Base-by-base conservation (phyloP, 2,888 invertebrate species). In the Germaria angustata region DNA sequence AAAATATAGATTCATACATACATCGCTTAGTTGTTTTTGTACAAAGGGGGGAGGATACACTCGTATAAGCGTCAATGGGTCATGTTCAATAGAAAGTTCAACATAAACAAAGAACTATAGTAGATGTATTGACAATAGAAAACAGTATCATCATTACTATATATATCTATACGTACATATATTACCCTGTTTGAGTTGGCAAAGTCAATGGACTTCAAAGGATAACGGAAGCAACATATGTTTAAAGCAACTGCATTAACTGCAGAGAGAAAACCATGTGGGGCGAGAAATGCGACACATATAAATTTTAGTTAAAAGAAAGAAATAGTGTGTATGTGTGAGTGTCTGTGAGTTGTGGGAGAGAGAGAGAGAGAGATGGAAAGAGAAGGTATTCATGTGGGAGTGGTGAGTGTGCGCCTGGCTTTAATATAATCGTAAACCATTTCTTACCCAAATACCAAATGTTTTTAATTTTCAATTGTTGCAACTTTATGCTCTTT, bases 121-220 rank as follows among this genome's bases (percentile, higher is more conserved):
- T n/a, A 63, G 2, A 51, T 51, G 11, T 24, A 63, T 49, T 32
- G 28, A 59, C 41, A 63, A 78, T 15, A 11, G 3, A 24, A 46
- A 8, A 8, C 39, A 49, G 53, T 17, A 36, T 13, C 41, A 51
- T 20, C 41, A 66, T 39, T 49, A 49, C 49, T 59, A 46, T 11
- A 11, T 28, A 36, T 36, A 11, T 36, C 1, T 9, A 2, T n/a
- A 28, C 13, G 1, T 39, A 39, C 39, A 1, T 53, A 9, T 22
- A 49, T 61, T 44, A 34, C 44, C 13, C 53, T 63, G 55, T 15
- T 51, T 22, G 41, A 51, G 22, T 9, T 51, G 22, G 15, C 69
- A 82, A 82, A 75, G 82, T 82, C 82, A 82, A 82, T 79, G 79
- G 69, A 82, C 79, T 75, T 59, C 75, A 71, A 75, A 82, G 65